Base-by-base conservation (phyloP, 2,797 vertebrate genomes). In the Cyprinella venusta region DNA sequence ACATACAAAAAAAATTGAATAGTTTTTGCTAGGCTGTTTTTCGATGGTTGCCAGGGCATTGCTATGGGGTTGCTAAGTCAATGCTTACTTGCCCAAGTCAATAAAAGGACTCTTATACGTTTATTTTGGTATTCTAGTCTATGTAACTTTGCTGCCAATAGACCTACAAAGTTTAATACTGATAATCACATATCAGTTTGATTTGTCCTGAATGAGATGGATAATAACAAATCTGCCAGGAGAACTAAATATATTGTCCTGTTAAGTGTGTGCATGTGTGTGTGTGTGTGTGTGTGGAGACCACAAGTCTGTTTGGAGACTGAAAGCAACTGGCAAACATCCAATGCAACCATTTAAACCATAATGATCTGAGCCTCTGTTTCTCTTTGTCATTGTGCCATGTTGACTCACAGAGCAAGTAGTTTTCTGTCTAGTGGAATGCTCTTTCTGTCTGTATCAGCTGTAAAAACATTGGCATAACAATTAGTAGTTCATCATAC, bases 401-500 rank as follows among this genome's bases (percentile, higher is more conserved):
- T 81, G 71, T 91, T 88, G 88, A 91, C 87, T 89, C 85, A 71
- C 67, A 75, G 86, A 88, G 90, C 88, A 90, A 91, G 92, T 77
- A 24, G 86, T 30, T 6, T 81, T 86, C 92, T 91, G 89, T 91
- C 86, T 86, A 76, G 86, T 86, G 90, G 90, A 93, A 91, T 91
- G 89, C 93, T 92, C 92, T 92, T 85, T 90, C 91, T 93, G 89
- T 76, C 86, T 83, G 86, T 88, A 90, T 93, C 90, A 92, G 91
- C 92, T 91, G 90, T 79, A 80, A 90, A 88, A 91, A 91, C 68
- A 56, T 83, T 77, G 89, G 84, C 48, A 80, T 91, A 90, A 91
- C 91, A 92, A 94, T 94, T 92, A 92, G 88, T 88, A 79, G 81
- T 88, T 85, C 84, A 87, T 85, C 84, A 87, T 86, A 85, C 72